These are phyloP conservation scores for Charanyca ferruginea DNA, from an alignment of 2,888 invertebrate species.

Conservation along the genomic window DNA sequence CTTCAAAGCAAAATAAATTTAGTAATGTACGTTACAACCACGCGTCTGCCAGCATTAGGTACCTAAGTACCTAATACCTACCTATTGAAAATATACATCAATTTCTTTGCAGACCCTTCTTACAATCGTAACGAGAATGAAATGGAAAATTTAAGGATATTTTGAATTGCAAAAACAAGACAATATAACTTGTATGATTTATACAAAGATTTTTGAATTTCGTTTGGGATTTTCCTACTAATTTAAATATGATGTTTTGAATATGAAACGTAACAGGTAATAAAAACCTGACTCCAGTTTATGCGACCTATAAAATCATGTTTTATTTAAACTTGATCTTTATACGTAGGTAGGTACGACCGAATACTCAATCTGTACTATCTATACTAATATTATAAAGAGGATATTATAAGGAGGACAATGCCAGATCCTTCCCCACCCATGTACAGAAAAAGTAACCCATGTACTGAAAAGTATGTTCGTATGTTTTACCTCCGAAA, in stretches of 20 bases:
- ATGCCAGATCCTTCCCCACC: too few relatives aligned
- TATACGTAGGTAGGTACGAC: too few relatives aligned
- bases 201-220: slow-evolving; percentile 2
- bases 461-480: too few relatives aligned
- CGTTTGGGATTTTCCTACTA: slow-evolving; percentile 9
- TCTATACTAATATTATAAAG: too few relatives aligned
- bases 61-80: too few relatives aligned
- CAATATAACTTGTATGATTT: slow-evolving; percentile 1
- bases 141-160: slow-evolving; percentile 21
- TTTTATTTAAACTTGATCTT: too few relatives aligned
- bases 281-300: too few relatives aligned
- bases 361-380: too few relatives aligned
- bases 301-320: too few relatives aligned
- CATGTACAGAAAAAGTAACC: too few relatives aligned
- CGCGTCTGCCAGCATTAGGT: neutral
- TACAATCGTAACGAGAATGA: neutral
- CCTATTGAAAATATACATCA: neutral
- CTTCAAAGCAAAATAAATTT: neutral
- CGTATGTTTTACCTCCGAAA: too few relatives aligned
- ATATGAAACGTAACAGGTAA: neutral
- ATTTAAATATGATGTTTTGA: slow-evolving; percentile 7
- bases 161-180: slow-evolving; percentile 30
- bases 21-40: neutral
- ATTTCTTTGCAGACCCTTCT: neutral
- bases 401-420: too few relatives aligned